A percentile compares a stretch with the other conserved stretches of the same genome.
Evolutionary conservation across 1,140 invertebrate species (phyloP).

Genomic region (Megalonaias nervosa): DNA sequence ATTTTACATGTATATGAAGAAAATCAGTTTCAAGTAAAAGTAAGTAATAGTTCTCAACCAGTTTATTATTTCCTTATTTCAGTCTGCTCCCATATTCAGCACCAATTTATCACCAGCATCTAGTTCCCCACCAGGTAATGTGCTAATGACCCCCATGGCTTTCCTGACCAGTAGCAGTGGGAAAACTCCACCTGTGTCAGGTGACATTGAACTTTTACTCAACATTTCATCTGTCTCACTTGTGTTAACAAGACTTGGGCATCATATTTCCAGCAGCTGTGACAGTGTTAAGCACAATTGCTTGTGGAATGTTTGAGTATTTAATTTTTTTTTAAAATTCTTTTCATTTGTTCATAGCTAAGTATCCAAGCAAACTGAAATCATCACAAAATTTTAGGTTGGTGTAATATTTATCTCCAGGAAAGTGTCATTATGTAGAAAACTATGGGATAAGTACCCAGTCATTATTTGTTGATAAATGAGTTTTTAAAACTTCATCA

Average conservation of each 20-base stretch:
- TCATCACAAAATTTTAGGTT: background rate
- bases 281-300: background rate
- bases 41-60: background rate
- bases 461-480: too few relatives aligned
- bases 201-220: background rate
- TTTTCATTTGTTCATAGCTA: background rate
- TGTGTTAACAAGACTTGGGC: background rate
- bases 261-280: background rate
- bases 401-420: too few relatives aligned
- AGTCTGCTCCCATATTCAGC: background rate
- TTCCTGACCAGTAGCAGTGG: slow-evolving; percentile 12
- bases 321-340: background rate
- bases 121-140: slow-evolving; percentile 11
- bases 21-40: background rate
- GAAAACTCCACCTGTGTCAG: slow-evolving; percentile 21
- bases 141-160: slow-evolving; percentile 28
- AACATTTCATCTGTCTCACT: background rate
- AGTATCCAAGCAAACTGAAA: background rate
- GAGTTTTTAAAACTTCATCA: too few relatives aligned
- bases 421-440: too few relatives aligned
- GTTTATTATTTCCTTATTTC: background rate
- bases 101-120: slow-evolving; percentile 10
- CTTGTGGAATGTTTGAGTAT: background rate
- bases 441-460: too few relatives aligned
- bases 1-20: background rate